Evolutionary conservation across 2,797 vertebrate species (phyloP).

Genomic region (Lithobates pipiens): DNA sequence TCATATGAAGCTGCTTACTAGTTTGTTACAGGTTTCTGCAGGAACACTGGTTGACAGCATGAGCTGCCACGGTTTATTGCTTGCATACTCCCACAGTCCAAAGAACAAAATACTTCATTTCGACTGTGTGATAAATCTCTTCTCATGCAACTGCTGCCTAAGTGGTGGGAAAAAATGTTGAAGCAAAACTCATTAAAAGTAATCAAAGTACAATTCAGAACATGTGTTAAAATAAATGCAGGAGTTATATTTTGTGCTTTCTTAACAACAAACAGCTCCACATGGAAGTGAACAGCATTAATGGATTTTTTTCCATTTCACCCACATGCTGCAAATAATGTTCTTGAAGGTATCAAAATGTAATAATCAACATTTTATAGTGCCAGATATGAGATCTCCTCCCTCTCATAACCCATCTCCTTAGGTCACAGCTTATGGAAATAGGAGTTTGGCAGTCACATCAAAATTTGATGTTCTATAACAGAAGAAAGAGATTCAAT

Average conservation of each 20-base stretch:
- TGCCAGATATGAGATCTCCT: slow-evolving; percentile 32
- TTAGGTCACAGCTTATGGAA: slow-evolving; percentile 2
- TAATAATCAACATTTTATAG: slow-evolving; percentile 46
- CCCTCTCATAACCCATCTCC: slow-evolving; percentile 40
- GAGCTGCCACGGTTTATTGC: slow-evolving; percentile 42
- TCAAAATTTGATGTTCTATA: neutral
- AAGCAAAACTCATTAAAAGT: slow-evolving; percentile 65
- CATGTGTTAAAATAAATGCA: slow-evolving; percentile 65
- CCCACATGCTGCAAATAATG: slow-evolving; percentile 63
- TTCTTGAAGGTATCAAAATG: slow-evolving; percentile 43
- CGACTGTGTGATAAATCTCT: slow-evolving; percentile 60
- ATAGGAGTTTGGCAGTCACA: neutral
- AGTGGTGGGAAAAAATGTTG: slow-evolving; percentile 57
- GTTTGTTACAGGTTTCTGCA: slow-evolving; percentile 25
- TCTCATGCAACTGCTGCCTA: slow-evolving; percentile 54
- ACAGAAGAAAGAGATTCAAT: neutral
- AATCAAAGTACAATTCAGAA: slow-evolving; percentile 66
- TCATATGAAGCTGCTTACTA: slow-evolving; percentile 18
- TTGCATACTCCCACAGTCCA: slow-evolving; percentile 46
- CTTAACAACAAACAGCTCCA: slow-evolving; percentile 63
- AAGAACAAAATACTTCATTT: slow-evolving; percentile 56
- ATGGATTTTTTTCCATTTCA: slow-evolving; percentile 67
- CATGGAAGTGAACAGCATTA: slow-evolving; percentile 64
- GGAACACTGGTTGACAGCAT: slow-evolving; percentile 49
- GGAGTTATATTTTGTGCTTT: slow-evolving; percentile 65